These are phyloP conservation scores for Hippocampus mohnikei DNA, from an alignment of 2,113 vertebrate genomes.

Conservation along the genomic window DNA sequence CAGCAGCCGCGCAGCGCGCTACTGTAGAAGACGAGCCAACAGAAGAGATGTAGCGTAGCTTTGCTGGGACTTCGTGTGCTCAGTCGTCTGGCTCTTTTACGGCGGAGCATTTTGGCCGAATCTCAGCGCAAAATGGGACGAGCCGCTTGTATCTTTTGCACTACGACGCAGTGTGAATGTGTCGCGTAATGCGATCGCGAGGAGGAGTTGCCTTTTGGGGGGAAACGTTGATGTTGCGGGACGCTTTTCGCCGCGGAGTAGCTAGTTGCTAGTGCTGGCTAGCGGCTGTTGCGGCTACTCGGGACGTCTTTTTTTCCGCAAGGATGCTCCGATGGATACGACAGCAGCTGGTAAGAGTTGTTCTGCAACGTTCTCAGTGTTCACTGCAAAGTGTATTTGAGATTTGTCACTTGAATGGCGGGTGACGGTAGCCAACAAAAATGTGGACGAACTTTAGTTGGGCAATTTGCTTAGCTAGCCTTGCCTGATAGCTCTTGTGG, in stretches of 20 bases:
- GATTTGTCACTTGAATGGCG: rapidly evolving
- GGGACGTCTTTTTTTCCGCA: constrained; percentile 12
- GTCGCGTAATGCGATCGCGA: constrained; percentile 49
- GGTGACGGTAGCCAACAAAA: neutral
- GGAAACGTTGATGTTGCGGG: constrained; percentile 50
- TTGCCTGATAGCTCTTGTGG: constrained; percentile 22
- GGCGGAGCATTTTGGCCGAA: constrained; percentile 11
- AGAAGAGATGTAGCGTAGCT: constrained; percentile 52
- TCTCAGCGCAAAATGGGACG: constrained; percentile 19
- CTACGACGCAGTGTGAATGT: constrained; percentile 12
- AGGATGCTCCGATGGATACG: constrained; percentile 94
- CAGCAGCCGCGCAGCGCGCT: constrained; percentile 34
- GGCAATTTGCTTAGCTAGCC: constrained; percentile 15
- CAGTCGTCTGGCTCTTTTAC: constrained; percentile 47
- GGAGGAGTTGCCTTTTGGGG: constrained; percentile 24
- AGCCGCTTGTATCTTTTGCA: neutral
- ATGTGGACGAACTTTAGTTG: constrained; percentile 33
- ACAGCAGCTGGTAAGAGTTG: constrained; percentile 88
- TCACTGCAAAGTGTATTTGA: neutral
- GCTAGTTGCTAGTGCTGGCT: constrained; percentile 68
- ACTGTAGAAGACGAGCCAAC: no score
- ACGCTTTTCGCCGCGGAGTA: constrained; percentile 51
- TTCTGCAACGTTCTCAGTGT: neutral
- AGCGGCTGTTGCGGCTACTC: constrained; percentile 57
- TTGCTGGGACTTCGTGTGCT: constrained; percentile 37